These are phyloP conservation scores for Gephyroberyx darwinii DNA, from an alignment of 2,797 vertebrate genomes.

Conservation along the genomic window DNA sequence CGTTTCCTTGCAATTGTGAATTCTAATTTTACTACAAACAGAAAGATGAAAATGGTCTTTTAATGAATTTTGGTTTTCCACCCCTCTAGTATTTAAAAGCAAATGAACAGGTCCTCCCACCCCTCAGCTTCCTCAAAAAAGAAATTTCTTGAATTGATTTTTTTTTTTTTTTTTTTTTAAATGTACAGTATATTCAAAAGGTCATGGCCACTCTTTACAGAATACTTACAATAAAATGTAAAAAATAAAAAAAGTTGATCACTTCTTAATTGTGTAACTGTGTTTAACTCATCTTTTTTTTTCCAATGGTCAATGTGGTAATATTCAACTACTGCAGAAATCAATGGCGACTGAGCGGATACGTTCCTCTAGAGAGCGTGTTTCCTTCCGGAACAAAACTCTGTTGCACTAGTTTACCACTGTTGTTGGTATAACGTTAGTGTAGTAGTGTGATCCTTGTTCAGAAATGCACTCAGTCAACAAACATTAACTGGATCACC, in stretches of 20 bases:
- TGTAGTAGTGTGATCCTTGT: background rate
- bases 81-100: background rate
- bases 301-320: too few relatives aligned
- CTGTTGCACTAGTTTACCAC: slow-evolving; percentile 14
- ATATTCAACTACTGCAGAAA: too few relatives aligned
- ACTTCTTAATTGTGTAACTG: background rate
- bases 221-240: slow-evolving; percentile 26
- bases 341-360: background rate
- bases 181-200: background rate
- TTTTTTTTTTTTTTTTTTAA: background rate
- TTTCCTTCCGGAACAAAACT: slow-evolving; percentile 31
- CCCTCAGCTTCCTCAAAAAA: background rate
- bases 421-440: background rate
- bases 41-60: background rate
- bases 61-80: background rate
- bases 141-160: too few relatives aligned
- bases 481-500: too few relatives aligned
- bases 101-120: slow-evolving; percentile 21
- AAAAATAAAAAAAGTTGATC: too few relatives aligned
- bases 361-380: background rate
- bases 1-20: background rate
- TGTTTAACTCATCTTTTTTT: too few relatives aligned
- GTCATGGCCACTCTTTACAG: background rate
- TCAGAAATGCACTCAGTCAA: too few relatives aligned
- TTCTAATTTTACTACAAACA: too few relatives aligned